Evolutionary conservation across 2,113 vertebrate genomes (phyloP), one percentile per base, ranked within the genome.

Genomic region (Tenebrosternarchus preto): DNA sequence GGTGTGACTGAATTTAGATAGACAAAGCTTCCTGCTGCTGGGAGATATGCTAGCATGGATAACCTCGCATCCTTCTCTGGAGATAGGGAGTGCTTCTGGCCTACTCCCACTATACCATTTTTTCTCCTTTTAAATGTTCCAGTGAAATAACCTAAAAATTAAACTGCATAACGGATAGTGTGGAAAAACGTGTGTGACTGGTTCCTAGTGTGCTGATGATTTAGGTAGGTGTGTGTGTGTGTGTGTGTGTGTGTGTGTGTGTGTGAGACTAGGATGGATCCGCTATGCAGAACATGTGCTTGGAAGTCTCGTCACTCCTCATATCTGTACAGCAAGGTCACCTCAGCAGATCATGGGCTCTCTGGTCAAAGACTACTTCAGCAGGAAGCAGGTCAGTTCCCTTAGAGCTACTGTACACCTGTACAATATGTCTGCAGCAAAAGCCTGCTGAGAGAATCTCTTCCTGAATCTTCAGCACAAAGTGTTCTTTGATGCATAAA

Each of bases 301-400:
- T 57, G 96, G 96, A 61, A 95, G 92, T 59, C 90, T 96, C 22
- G 92, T 99, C 24, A 97, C 95, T 0, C 93, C 97, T 69, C 95
- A 97, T 88, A 97, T 99, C 85, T 98, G 97, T 91, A 96, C 95
- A 29, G 94, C 96, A 81, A 95, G 95, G 83, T 98, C 97, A 27
- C 95, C 98, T 0, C 98, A 98, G 88, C 97, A 98, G 92, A 93
- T 99, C 86, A 99, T 99, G 98, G 98, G 97, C 63, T 95, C 95
- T 12, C 91, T 99, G 84, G 93, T 99, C 83, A 99, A 99, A 90
- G 95, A 96, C 82, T 98, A 94, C 86, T 99, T 99, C 85, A 94
- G 93, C 29, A 94, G 92, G 70, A 94, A 95, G 87, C 94, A 99
- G 94, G 97, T 99, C 73, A 90, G 85, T 17, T 39, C 73, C 29